Evolutionary conservation across 2,888 invertebrate species (phyloP), one percentile per base, ranked within the genome.

Genomic region (Lasioglossum calceatum): DNA sequence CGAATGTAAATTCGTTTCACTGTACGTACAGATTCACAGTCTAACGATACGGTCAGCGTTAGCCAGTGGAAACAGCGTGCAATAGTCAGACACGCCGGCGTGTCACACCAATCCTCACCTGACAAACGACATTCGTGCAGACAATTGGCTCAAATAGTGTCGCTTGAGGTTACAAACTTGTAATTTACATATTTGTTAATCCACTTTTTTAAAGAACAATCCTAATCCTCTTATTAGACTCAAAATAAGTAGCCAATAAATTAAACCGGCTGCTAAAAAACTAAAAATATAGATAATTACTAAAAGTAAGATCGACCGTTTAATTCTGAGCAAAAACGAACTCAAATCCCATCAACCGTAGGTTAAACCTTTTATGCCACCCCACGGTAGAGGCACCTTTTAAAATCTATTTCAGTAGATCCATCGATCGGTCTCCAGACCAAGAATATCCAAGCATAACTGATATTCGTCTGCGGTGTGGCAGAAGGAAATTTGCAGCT

Each of bases 401-500:
- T 8, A 54, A 19, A 2, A 50, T 7, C 50, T 2, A 54, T 54
- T 54, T 54, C 54, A 10, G 7, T n/a, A n/a, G 23, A 54, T 54
- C 54, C 54, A 54, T n/a, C 54, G 54, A 54, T 23, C 47, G 50
- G 5, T 50, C 50, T 50, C 1, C n/a, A 1, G n/a, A 10, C 10
- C 3, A 23, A 8, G 7, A 23, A 8, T 23, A 8, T 8, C 23
- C 23, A 8, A 7, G 23, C 23, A 54, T 2, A 54, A 0, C 10
- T 10, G 2, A 10, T 2, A 54, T 54, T 50, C 54, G n/a, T n/a
- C n/a, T 2, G n/a, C 54, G 19, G 12, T 10, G 58, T 0, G 58
- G 4, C 12, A 12, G 12, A n/a, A 23, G 71, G 67, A 86, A 85
- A 81, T 79, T 78, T 85, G 78, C 58, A n/a, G 39, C 47, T 39